Evolutionary conservation across 2,797 vertebrate genomes (phyloP).

Genomic region (Saguinus oedipus): DNA sequence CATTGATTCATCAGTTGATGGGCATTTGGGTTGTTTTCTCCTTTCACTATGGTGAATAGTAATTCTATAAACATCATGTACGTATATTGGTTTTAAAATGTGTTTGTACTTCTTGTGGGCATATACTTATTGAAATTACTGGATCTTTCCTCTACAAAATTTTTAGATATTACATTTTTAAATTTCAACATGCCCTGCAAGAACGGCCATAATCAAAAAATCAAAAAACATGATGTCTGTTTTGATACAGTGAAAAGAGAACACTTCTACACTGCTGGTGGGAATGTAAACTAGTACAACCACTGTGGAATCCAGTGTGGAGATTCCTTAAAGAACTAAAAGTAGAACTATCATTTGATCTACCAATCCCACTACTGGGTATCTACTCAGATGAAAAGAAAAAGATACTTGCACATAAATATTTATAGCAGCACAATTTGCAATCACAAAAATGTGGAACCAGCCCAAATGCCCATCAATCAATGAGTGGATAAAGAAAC

Average conservation of each 20-base stretch:
- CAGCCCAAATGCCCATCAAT: background rate
- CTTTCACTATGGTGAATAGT: fast-evolving
- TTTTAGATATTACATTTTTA: background rate
- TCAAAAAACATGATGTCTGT: background rate
- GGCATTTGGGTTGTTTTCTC: background rate
- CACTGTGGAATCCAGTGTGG: background rate
- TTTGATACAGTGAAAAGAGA: background rate
- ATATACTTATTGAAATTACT: too few relatives aligned
- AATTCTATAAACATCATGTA: background rate
- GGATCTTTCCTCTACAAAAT: fast-evolving
- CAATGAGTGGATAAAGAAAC: background rate
- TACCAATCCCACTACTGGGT: background rate
- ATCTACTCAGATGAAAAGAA: background rate
- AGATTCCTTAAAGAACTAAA: background rate
- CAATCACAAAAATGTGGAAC: background rate
- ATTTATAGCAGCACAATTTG: background rate
- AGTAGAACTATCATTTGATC: background rate
- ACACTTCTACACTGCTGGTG: background rate
- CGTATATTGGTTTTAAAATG: background rate
- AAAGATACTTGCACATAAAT: background rate
- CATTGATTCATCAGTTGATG: too few relatives aligned
- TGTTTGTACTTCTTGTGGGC: fast-evolving
- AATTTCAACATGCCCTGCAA: background rate
- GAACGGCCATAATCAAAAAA: background rate
- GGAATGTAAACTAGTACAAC: background rate